Base-by-base conservation (phyloP, 2,113 vertebrate genomes). In the Malurus elegans region DNA sequence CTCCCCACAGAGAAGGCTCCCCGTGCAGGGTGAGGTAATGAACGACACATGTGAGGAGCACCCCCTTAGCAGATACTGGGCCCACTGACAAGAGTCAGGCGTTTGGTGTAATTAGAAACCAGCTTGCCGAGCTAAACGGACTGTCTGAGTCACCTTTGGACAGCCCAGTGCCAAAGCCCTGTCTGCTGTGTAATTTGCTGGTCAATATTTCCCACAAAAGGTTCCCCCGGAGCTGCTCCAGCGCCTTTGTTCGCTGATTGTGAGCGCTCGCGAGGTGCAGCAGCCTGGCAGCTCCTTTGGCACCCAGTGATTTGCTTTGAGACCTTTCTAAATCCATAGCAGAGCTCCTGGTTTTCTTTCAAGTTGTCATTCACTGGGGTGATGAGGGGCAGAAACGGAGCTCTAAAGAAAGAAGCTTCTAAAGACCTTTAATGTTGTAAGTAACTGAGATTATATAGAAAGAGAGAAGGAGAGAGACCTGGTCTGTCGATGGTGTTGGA, bases 91-190 rank as follows among this genome's bases (percentile, higher is more conserved):
- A 38, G 90, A 96, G 57, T 15, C 92, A 90, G 90, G 88, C 93
- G 82, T 95, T 92, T 84, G 90, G 76, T 75, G 92, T 95, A 96
- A 97, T 96, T 91, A 96, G 92, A 96, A 96, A 95, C 88, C 91
- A 85, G 65, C 76, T 97, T 58, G 70, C 86, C 79, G 95, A 92
- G 85, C 92, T 94, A 56, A 96, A 93, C 0, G 11, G 80, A 91
- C 94, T 3, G 1, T 82, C 86, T 96, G 92, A 96, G 88, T 94
- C 91, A 94, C 93, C 96, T 89, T 86, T 75, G 87, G 86, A 93
- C 83, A 85, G 72, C 54, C 18, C 12, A 86, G 65, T 62, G 91
- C 82, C 88, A 93, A 82, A 91, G 92, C 62, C 69, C 90, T 85
- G 88, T 72, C 92, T 96, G 57, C 88, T 70, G 69, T 72, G 72